Conservation (phyloP, 2,113 vertebrate genomes). For the western clawed frog (Xenopus tropicalis) region DNA sequence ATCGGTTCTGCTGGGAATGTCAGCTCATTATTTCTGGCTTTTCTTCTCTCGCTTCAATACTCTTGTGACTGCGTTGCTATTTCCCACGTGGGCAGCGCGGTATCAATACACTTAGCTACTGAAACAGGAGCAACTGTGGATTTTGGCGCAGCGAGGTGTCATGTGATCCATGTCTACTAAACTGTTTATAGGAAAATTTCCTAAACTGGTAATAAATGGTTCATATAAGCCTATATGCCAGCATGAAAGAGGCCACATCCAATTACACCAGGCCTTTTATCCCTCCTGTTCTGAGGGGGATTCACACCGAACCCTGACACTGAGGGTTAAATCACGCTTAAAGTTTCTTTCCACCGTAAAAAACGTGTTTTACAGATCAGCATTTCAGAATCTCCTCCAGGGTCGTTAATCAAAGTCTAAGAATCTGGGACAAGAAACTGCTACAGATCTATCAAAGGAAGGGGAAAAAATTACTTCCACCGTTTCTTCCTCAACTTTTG, state of each 20-base stretch:
- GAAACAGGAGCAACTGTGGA: neutral
- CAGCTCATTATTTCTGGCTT: constrained; percentile 17
- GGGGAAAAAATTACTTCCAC: neutral
- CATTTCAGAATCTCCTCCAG: constrained; percentile 7
- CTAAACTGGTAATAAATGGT: no score
- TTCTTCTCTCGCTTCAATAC: neutral
- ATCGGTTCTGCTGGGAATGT: constrained; percentile 12
- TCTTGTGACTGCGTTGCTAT: constrained; percentile 5
- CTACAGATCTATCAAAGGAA: neutral
- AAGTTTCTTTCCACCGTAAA: neutral
- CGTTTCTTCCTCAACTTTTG: neutral
- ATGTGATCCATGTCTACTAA: neutral
- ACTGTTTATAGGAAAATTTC: neutral
- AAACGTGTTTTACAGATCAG: neutral
- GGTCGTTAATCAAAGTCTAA: constrained; percentile 21
- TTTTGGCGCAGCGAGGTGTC: neutral
- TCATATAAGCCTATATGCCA: no score
- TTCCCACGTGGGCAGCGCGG: neutral
- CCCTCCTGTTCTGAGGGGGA: no score
- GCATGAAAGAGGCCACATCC: no score
- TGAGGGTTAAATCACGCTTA: neutral
- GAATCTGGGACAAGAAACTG: constrained; percentile 13
- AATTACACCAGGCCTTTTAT: no score
- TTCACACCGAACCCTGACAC: no score
- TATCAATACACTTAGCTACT: neutral